These are phyloP conservation scores for Sinocyclocheilus maitianheensis DNA, from an alignment of 2,113 vertebrate genomes.

Conservation along the genomic window DNA sequence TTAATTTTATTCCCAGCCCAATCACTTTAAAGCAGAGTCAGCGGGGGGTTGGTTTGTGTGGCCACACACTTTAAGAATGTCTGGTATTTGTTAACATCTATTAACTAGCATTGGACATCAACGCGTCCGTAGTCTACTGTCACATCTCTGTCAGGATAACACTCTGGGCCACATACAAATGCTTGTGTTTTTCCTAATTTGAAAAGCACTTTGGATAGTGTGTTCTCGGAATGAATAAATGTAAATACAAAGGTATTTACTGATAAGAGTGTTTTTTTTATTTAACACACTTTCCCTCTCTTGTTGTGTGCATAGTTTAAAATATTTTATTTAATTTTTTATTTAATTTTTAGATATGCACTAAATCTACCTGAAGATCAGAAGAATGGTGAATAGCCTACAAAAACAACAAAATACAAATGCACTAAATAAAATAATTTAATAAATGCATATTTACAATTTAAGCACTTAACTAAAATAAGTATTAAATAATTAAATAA, in stretches of 20 bases:
- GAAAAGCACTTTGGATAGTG: neutral
- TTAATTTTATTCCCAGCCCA: no score
- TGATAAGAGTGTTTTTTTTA: neutral
- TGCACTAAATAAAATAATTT: no score
- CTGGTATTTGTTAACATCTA: constrained; percentile 48
- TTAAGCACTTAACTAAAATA: no score
- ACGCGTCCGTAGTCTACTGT: neutral
- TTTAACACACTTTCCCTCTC: neutral
- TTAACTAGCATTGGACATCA: constrained; percentile 4
- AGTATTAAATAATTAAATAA: no score
- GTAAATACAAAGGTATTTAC: neutral
- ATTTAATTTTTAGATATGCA: no score
- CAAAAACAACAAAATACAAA: no score
- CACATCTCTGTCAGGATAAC: neutral
- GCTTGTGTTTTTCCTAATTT: neutral
- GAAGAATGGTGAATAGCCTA: neutral
- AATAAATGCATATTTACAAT: no score
- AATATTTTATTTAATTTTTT: neutral
- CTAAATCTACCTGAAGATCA: neutral
- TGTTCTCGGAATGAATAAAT: neutral
- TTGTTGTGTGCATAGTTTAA: neutral
- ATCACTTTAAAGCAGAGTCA: no score
- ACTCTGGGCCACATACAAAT: neutral
- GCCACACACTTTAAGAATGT: constrained; percentile 1
- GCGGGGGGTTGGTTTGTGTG: no score